Evolutionary conservation across 2,113 vertebrate genomes (phyloP), one percentile per base, ranked within the genome.

Genomic region (Sigmodon hispidus): DNA sequence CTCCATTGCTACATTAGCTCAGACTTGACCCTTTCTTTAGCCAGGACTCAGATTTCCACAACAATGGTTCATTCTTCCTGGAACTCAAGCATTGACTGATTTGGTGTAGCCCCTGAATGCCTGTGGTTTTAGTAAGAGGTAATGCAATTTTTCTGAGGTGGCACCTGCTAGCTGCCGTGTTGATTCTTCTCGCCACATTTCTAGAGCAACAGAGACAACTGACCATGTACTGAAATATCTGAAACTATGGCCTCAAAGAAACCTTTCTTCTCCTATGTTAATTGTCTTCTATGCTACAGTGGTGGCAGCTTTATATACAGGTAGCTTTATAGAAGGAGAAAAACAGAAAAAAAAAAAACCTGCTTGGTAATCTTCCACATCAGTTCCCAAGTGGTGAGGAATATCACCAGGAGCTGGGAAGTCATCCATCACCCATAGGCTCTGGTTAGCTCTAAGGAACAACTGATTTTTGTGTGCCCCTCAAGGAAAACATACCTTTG

Each of bases 381-480:
- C 57, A 7, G 34, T 4, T 65, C 77, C 43, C 1, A 55, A 61
- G 1, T 50, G 70, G 22, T 45, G 84, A 83, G 72, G 45, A 21
- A 0, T 5, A 19, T 7, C 1, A 1, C 2, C 21, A 70, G 34
- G 48, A 29, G 17, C 29, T 17, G n/a, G 5, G 26, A 57, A 59
- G 52, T 12, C 59, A 10, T 45, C 34, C 17, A 12, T 83, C 50
- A 72, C 29, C 61, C n/a, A 24, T 4, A 12, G 83, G 36, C 1
- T 7, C 45, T 12, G 52, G 17, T 36, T 0, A 19, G 61, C 59
- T 10, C 36, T 21, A 31, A 48, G 59, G 16, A 75, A 29, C 13
- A 52, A 40, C 43, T 1, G 29, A 7, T 36, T 76, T 70, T 57
- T 22, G 15, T 0, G 16, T 10, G 17, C 11, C 31, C 77, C 72